Evolutionary conservation across 2,888 invertebrate genomes (phyloP).

Genomic region (Syrista parreyssii): DNA sequence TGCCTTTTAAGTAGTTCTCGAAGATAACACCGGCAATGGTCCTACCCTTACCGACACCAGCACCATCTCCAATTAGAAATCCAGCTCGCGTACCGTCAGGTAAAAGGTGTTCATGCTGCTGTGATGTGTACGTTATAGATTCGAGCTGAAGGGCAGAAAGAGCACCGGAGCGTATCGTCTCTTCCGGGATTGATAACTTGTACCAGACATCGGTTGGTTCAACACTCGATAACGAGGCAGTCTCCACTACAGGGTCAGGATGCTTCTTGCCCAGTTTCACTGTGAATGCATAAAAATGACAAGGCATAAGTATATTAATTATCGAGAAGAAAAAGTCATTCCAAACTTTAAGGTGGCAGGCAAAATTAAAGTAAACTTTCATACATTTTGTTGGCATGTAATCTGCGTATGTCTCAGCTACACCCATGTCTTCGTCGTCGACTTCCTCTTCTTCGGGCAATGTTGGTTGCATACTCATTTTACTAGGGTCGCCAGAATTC

Average conservation of each 20-base stretch:
- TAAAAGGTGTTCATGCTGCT: slow-evolving; percentile 93
- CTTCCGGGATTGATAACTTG: slow-evolving; percentile 83
- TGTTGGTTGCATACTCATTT: slow-evolving; percentile 60
- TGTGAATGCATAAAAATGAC: slow-evolving; percentile 55
- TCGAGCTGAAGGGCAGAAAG: slow-evolving; percentile 97
- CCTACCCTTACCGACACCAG: slow-evolving; percentile 97
- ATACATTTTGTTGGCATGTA: slow-evolving; percentile 92
- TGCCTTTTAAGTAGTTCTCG: slow-evolving; percentile 94
- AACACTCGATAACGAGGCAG: slow-evolving; percentile 95
- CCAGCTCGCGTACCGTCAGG: slow-evolving; percentile 93
- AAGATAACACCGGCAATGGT: slow-evolving; percentile 98
- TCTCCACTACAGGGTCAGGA: slow-evolving; percentile 99
- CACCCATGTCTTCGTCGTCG: slow-evolving; percentile 96
- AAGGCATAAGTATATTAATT: not conserved
- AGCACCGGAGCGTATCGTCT: slow-evolving; percentile 84
- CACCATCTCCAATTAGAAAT: slow-evolving; percentile 97
- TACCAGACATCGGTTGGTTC: slow-evolving; percentile 95
- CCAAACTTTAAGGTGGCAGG: slow-evolving; percentile 6
- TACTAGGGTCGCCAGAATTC: slow-evolving; percentile 66
- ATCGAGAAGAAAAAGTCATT: not conserved
- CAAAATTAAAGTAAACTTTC: slow-evolving; percentile 67
- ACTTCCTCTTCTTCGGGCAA: slow-evolving; percentile 81
- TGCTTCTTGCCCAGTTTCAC: slow-evolving; percentile 95
- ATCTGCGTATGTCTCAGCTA: slow-evolving; percentile 98
- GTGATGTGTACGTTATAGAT: slow-evolving; percentile 96